A percentile compares a stretch with the other conserved stretches of the same genome.
phyloP scores from a whole-genome alignment of 2,888 invertebrate species.

The Carterocephalus palaemon region DNA sequence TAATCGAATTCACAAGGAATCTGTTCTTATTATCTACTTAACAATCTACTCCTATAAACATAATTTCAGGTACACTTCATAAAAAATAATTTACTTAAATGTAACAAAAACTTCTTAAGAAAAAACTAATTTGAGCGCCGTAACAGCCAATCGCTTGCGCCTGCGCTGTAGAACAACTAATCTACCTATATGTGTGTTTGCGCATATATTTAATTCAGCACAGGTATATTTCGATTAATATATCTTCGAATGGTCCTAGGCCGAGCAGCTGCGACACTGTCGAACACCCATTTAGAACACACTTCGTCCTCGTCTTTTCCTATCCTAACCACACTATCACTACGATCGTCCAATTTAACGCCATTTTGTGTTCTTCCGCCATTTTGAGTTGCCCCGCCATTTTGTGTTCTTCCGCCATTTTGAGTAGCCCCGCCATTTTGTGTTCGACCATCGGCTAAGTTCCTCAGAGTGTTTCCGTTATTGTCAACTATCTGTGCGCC shows the following conservation, averaged over 20 bases:
- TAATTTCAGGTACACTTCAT: too few relatives aligned
- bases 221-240: constrained; percentile 31
- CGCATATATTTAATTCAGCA: constrained; percentile 54
- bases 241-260: constrained; percentile 51
- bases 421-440: constrained; percentile 27
- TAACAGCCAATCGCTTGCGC: too few relatives aligned
- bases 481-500: constrained; percentile 45
- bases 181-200: too few relatives aligned
- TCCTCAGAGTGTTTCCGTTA: constrained; percentile 15
- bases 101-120: too few relatives aligned
- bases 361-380: constrained; percentile 30
- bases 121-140: too few relatives aligned
- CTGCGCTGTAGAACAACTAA: constrained; percentile 70
- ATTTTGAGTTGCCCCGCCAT: constrained; percentile 31
- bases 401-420: constrained; percentile 17
- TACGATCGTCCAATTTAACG: constrained; percentile 29
- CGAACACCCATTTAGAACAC: constrained; percentile 58
- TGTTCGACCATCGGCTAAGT: constrained; percentile 30
- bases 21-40: too few relatives aligned
- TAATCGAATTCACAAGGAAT: too few relatives aligned
- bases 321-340: constrained; percentile 41
- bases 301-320: constrained; percentile 43
- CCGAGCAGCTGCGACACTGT: constrained; percentile 52
- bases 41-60: too few relatives aligned
- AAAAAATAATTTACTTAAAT: too few relatives aligned